phyloP scores from a whole-genome alignment of 2,113 vertebrate species.

The Salvelinus fontinalis region DNA sequence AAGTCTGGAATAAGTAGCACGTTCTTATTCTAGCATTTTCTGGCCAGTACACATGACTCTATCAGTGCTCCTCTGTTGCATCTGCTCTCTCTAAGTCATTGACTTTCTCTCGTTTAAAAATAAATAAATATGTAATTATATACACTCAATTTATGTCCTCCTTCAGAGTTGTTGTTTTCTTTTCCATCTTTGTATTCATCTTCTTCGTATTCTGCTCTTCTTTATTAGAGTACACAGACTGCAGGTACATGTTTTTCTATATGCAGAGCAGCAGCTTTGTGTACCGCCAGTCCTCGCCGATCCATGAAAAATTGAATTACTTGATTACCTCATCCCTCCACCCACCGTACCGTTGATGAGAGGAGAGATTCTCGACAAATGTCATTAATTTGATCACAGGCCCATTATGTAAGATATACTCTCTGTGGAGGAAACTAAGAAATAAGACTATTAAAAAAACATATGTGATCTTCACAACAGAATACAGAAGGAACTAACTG shows the following conservation, averaged over 20 bases:
- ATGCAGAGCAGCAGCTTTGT: too few relatives aligned
- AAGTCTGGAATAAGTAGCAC: constrained; percentile 15
- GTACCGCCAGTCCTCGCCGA: background rate
- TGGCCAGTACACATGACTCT: background rate
- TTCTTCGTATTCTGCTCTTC: background rate
- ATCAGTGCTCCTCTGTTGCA: background rate
- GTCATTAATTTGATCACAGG: constrained; percentile 3
- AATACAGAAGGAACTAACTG: background rate
- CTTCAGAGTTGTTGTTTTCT: too few relatives aligned
- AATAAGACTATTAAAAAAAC: background rate
- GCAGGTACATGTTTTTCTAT: background rate
- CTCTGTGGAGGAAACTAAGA: background rate
- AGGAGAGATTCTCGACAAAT: background rate
- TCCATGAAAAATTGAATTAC: background rate
- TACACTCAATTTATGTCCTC: too few relatives aligned
- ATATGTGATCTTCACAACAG: background rate
- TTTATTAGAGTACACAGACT: too few relatives aligned
- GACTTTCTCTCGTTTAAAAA: too few relatives aligned
- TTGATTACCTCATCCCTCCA: background rate
- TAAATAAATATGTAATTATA: too few relatives aligned
- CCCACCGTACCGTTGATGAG: background rate
- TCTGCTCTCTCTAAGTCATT: background rate
- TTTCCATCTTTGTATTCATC: background rate
- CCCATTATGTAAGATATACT: background rate
- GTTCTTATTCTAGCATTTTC: background rate